Evolutionary conservation across 2,113 vertebrate species (phyloP).

Genomic region (Ia io): DNA sequence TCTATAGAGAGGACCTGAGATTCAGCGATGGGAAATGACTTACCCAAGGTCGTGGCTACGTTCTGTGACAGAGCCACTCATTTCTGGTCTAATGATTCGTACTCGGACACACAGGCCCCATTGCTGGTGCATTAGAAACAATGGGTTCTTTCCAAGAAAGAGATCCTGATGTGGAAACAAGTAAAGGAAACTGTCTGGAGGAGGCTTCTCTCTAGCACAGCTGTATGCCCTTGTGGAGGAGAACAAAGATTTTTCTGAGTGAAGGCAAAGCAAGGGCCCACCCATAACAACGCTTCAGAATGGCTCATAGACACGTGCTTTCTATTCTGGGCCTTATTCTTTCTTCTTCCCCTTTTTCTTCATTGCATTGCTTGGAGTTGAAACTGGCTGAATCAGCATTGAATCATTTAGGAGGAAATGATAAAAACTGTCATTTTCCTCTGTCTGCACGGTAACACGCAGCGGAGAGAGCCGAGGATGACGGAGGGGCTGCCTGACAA

Average conservation of each 20-base stretch:
- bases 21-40: not conserved
- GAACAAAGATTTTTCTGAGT: constrained; percentile 30
- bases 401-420: constrained; percentile 62
- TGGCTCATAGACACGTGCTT: constrained; percentile 32
- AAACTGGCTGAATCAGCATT: constrained; percentile 67
- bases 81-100: not conserved
- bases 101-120: not conserved
- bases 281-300: not conserved
- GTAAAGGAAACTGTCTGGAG: not conserved
- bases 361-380: constrained; percentile 21
- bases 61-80: not conserved
- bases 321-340: constrained; percentile 2
- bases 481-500: constrained; percentile 31
- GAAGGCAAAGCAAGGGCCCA: not conserved
- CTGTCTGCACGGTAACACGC: not conserved
- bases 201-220: not conserved
- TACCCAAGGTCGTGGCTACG: not conserved
- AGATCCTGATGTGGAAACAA: not conserved
- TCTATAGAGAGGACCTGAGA: not conserved
- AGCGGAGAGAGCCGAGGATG: constrained; percentile 40
- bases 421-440: constrained; percentile 62
- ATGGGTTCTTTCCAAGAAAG: not conserved
- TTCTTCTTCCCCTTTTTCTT: not conserved
- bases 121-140: not conserved
- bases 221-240: constrained; percentile 6